phyloP scores from a whole-genome alignment of 2,888 invertebrate species.

The Ceriagrion tenellum region DNA sequence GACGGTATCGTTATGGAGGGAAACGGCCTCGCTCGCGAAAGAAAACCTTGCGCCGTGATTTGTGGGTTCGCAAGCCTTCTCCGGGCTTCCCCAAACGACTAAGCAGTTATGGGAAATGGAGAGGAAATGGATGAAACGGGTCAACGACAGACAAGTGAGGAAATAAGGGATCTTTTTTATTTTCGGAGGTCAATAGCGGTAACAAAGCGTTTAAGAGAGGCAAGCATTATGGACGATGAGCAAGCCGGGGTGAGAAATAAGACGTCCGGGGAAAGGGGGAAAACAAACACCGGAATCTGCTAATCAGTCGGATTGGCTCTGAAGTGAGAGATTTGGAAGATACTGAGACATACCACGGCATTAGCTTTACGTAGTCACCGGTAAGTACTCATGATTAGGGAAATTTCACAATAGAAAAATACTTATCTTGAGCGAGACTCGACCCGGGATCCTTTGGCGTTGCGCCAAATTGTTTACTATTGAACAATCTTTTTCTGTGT shows the following conservation, averaged over 20 bases:
- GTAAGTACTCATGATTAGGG: too few relatives aligned
- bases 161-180: background rate
- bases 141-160: constrained; percentile 31
- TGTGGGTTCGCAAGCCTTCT: constrained; percentile 24
- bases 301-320: too few relatives aligned
- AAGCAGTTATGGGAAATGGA: constrained; percentile 57
- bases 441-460: too few relatives aligned
- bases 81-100: constrained; percentile 26
- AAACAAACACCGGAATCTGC: background rate
- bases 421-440: too few relatives aligned
- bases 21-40: background rate
- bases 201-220: background rate
- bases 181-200: background rate
- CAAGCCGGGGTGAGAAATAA: background rate
- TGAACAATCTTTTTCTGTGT: too few relatives aligned
- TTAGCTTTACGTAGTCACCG: too few relatives aligned
- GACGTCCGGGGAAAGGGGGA: too few relatives aligned
- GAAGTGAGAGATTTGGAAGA: too few relatives aligned
- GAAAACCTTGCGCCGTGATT: constrained; percentile 42
- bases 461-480: too few relatives aligned
- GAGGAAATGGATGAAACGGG: constrained; percentile 53
- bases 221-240: background rate
- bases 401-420: too few relatives aligned
- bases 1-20: background rate
- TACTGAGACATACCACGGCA: too few relatives aligned